phyloP scores from a whole-genome alignment of 2,888 invertebrate species.

The Phengaris arion region DNA sequence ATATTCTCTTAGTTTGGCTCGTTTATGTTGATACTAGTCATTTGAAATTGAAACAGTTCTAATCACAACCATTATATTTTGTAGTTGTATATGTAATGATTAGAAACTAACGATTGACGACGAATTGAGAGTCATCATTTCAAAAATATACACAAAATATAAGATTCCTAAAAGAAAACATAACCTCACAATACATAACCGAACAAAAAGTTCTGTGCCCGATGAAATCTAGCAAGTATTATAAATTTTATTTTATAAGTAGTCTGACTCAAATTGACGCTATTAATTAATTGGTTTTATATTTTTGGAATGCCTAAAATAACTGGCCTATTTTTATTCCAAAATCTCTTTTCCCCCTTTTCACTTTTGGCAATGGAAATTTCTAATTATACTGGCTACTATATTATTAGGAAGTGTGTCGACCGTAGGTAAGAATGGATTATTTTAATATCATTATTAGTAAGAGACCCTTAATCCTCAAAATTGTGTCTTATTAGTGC shows the following conservation, averaged over 20 bases:
- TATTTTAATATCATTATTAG: neutral
- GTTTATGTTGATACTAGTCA: neutral
- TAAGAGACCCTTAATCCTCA: constrained; percentile 40
- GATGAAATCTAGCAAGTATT: neutral
- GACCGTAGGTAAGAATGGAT: neutral
- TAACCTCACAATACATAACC: neutral
- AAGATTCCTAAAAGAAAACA: neutral
- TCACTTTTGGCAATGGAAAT: neutral
- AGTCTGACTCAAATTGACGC: neutral
- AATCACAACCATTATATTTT: neutral
- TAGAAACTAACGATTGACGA: too few species aligned
- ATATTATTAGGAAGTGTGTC: neutral
- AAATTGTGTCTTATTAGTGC: constrained; percentile 66
- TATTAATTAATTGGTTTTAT: neutral
- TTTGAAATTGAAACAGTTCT: neutral
- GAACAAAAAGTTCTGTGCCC: neutral
- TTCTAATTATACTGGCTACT: neutral
- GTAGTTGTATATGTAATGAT: too few species aligned
- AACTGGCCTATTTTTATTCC: constrained; percentile 5
- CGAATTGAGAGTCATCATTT: too few species aligned
- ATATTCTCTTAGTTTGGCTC: too few species aligned
- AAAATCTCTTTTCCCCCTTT: neutral
- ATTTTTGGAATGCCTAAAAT: constrained; percentile 10
- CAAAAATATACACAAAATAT: too few species aligned
- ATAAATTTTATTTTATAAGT: neutral